phyloP scores from a whole-genome alignment of 2,888 invertebrate genomes.

The Scrobipalpa costella region DNA sequence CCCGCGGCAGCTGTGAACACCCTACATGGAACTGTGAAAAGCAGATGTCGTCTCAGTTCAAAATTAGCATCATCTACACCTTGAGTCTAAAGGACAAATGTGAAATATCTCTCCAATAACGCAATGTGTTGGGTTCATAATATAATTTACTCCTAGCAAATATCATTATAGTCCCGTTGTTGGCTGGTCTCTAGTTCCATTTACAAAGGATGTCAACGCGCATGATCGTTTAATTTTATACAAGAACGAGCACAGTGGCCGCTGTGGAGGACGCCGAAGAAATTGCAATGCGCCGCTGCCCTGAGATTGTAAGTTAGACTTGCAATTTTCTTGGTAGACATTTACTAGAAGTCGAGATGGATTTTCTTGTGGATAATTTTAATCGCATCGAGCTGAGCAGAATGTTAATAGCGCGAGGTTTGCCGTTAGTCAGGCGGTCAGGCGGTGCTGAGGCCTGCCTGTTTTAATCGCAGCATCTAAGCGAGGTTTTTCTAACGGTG shows the following conservation, averaged over 20 bases:
- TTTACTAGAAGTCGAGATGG: constrained; percentile 21
- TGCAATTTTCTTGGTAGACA: constrained; percentile 24
- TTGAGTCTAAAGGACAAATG: neutral
- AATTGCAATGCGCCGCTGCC: constrained; percentile 13
- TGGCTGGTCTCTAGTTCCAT: constrained; percentile 11
- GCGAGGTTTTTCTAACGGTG: constrained; percentile 48
- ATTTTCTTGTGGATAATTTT: constrained; percentile 28
- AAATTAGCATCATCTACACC: constrained; percentile 27
- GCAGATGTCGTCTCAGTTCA: constrained; percentile 29
- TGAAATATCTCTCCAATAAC: neutral
- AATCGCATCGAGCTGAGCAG: constrained; percentile 32
- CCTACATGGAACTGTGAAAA: constrained; percentile 30
- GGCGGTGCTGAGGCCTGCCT: constrained; percentile 20
- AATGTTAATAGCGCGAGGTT: constrained; percentile 40
- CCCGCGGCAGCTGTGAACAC: constrained; percentile 31
- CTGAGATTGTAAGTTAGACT: constrained; percentile 22
- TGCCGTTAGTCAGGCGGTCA: constrained; percentile 35
- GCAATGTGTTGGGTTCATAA: neutral
- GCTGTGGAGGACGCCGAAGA: constrained; percentile 21
- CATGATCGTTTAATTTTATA: constrained; percentile 25
- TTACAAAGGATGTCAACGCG: constrained; percentile 27
- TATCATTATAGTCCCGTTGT: constrained; percentile 23
- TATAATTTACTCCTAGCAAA: neutral
- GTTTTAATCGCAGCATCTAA: constrained; percentile 37
- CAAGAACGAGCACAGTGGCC: constrained; percentile 25